These are phyloP conservation scores for Pagrus major DNA, from an alignment of 2,113 vertebrate species.

Conservation along the genomic window DNA sequence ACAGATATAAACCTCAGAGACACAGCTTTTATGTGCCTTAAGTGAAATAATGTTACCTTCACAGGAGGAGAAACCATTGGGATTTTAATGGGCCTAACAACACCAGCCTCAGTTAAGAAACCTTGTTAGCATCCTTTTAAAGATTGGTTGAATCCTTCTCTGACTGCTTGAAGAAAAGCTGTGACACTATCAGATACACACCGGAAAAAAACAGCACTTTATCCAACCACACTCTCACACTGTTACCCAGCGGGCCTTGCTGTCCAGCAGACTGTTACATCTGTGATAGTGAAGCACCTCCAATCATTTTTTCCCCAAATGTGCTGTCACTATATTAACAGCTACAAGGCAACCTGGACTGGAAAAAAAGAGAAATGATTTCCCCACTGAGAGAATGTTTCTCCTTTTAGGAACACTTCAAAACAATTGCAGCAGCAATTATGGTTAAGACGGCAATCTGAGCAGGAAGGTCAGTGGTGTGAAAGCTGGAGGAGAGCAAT, in stretches of 20 bases:
- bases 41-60: background rate
- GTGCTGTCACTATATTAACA: background rate
- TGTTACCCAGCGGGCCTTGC: slow-evolving; percentile 15
- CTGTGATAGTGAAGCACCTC: background rate
- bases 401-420: background rate
- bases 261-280: background rate
- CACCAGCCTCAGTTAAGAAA: background rate
- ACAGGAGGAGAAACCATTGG: background rate
- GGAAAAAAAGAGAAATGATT: background rate
- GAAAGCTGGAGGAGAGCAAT: background rate
- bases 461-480: background rate
- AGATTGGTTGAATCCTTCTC: background rate
- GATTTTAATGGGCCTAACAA: background rate
- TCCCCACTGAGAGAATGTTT: background rate
- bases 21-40: too few species aligned
- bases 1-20: background rate
- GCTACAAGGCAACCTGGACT: background rate
- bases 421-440: background rate
- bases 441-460: too few species aligned
- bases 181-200: background rate
- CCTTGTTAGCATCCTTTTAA: background rate
- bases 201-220: background rate
- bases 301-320: background rate
- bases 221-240: background rate
- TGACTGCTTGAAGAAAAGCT: background rate